Percentiles rank a stretch among this genome's conserved stretches.
phyloP scores from a whole-genome alignment of 2,888 invertebrate genomes.

The Sclerodermus sp. region DNA sequence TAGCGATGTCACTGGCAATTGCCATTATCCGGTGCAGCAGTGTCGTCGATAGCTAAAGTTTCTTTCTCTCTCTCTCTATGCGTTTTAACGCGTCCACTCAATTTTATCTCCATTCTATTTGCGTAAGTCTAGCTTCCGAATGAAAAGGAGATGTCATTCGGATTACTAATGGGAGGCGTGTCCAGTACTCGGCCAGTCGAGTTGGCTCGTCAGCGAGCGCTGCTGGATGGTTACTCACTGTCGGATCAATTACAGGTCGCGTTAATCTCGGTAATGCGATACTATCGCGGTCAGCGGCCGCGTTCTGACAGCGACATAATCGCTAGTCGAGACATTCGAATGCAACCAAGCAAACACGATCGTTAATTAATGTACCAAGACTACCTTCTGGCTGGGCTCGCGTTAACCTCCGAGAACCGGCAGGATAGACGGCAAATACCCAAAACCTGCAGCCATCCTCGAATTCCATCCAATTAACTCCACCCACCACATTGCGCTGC shows the following conservation, averaged over 20 bases:
- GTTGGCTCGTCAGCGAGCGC: conserved; percentile 7
- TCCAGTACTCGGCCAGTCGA: conserved; percentile 3
- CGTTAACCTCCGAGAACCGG: no score
- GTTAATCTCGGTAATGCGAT: conserved; percentile 36
- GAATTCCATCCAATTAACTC: no score
- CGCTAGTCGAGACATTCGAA: neutral
- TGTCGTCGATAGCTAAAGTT: no score
- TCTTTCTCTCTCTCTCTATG: no score
- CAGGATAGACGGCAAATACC: no score
- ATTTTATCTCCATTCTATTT: neutral
- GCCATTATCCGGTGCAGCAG: no score
- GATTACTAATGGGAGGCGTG: conserved; percentile 25
- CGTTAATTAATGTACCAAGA: no score
- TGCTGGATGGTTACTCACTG: conserved; percentile 26
- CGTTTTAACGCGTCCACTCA: neutral
- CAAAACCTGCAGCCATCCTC: no score
- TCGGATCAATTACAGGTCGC: conserved; percentile 32
- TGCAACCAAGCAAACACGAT: neutral
- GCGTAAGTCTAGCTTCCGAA: conserved; percentile 1
- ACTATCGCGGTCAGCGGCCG: conserved; percentile 31
- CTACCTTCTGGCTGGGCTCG: no score
- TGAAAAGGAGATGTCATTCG: conserved; percentile 11
- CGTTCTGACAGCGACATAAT: conserved; percentile 20
- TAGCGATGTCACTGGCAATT: no score
- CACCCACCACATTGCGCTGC: no score